Evolutionary conservation across 2,888 invertebrate species (phyloP).

Genomic region (Therioaphis trifolii): DNA sequence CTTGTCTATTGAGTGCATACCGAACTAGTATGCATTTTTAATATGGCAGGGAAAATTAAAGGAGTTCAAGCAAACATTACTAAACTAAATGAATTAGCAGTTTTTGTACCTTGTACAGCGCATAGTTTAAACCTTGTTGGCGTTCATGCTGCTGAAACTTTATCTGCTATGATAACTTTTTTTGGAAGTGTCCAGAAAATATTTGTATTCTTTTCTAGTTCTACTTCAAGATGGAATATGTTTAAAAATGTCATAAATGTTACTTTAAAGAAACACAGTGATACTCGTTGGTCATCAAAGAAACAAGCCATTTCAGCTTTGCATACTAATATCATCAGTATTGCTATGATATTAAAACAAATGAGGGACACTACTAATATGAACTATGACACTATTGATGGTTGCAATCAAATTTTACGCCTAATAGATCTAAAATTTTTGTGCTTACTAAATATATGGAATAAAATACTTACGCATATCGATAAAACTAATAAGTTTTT

Average conservation of each 20-base stretch:
- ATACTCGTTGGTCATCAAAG: slow-evolving; percentile 28
- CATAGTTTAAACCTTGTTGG: slow-evolving; percentile 41
- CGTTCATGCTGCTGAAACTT: too few relatives aligned
- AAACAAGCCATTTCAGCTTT: slow-evolving; percentile 23
- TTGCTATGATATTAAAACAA: too few relatives aligned
- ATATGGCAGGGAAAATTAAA: too few relatives aligned
- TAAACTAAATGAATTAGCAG: slow-evolving; percentile 32
- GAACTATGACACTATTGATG: slow-evolving; percentile 26
- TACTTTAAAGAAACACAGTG: slow-evolving; percentile 3
- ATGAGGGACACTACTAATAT: slow-evolving; percentile 3
- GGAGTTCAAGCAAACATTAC: not conserved
- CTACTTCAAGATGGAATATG: slow-evolving; percentile 17
- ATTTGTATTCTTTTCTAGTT: too few relatives aligned
- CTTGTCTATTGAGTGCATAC: too few relatives aligned
- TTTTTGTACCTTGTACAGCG: slow-evolving; percentile 44
- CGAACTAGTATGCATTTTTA: too few relatives aligned
- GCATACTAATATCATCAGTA: slow-evolving; percentile 7
- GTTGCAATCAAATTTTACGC: not conserved
- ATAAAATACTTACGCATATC: slow-evolving; percentile 22
- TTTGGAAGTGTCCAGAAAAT: too few relatives aligned
- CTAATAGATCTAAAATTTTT: not conserved
- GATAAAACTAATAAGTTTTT: slow-evolving; percentile 22
- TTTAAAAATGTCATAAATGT: not conserved
- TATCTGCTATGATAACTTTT: too few relatives aligned
- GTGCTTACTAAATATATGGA: not conserved